Conservation (phyloP, 1,140 invertebrate genomes). For the Mamestra configurata region DNA sequence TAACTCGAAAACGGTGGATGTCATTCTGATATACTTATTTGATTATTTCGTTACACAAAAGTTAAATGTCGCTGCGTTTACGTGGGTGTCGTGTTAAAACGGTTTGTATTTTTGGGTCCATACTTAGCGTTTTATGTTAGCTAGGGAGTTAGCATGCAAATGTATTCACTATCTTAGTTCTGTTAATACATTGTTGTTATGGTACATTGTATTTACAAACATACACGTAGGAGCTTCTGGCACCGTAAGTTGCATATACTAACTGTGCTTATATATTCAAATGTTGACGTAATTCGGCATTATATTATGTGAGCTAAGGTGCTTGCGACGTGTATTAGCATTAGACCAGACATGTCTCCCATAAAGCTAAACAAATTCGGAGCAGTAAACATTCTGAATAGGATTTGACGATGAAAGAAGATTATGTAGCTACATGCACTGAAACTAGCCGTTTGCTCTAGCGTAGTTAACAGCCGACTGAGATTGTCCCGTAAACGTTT, state of each 20-base stretch:
- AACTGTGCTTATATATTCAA: background rate
- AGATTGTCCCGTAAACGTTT: background rate
- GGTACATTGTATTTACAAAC: background rate
- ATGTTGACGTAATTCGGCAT: slow-evolving; percentile 7
- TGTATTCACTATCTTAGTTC: slow-evolving; percentile 27
- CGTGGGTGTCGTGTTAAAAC: background rate
- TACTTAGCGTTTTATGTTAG: slow-evolving; percentile 15
- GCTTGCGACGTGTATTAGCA: slow-evolving; percentile 15
- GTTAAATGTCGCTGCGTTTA: slow-evolving; percentile 14
- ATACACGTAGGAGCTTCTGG: background rate
- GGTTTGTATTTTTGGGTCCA: slow-evolving; percentile 16
- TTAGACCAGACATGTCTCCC: slow-evolving; percentile 15
- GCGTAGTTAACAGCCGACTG: background rate
- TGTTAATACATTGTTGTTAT: slow-evolving; percentile 14
- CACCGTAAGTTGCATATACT: background rate
- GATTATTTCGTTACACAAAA: slow-evolving; percentile 43
- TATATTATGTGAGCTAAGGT: slow-evolving; percentile 25
- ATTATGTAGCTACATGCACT: background rate
- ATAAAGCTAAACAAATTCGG: slow-evolving; percentile 15
- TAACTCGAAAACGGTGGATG: slow-evolving; percentile 36
- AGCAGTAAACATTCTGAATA: slow-evolving; percentile 17
- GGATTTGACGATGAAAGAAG: slow-evolving; percentile 24
- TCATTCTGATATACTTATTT: slow-evolving; percentile 45
- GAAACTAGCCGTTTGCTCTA: background rate
- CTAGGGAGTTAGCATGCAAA: slow-evolving; percentile 14